These are phyloP conservation scores for Dasysyrphus tricinctus DNA, from an alignment of 2,888 invertebrate species.

Conservation along the genomic window DNA sequence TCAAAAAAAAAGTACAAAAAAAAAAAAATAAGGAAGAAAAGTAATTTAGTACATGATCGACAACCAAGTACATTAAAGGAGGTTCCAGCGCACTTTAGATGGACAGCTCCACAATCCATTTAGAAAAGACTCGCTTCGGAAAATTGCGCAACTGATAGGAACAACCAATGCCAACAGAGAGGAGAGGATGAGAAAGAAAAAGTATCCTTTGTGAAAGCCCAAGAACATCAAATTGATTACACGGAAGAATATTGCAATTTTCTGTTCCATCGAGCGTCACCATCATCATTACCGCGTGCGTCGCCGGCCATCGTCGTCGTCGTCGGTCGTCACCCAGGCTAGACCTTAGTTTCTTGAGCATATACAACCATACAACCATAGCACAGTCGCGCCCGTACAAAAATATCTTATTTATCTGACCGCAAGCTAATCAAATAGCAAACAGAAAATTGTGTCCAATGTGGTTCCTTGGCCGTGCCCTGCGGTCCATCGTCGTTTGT, in stretches of 20 bases:
- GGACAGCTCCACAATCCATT: slow-evolving; percentile 54
- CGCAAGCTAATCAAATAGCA: slow-evolving; percentile 74
- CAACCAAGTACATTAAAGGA: slow-evolving; percentile 72
- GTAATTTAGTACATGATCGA: slow-evolving; percentile 75
- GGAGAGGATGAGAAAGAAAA: slow-evolving; percentile 12
- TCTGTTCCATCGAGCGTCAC: slow-evolving; percentile 70
- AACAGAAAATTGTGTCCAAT: slow-evolving; percentile 66
- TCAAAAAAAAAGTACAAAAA: slow-evolving; percentile 3
- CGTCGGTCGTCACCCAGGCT: slow-evolving; percentile 26
- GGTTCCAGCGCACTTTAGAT: slow-evolving; percentile 67
- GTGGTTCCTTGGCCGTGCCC: slow-evolving; percentile 35
- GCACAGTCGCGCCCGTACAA: slow-evolving; percentile 39
- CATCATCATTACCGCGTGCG: slow-evolving; percentile 49
- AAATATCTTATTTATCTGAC: slow-evolving; percentile 74
- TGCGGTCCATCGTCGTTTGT: not conserved
- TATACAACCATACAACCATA: not conserved
- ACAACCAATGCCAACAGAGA: not conserved
- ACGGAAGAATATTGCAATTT: slow-evolving; percentile 74
- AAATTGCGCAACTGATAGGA: slow-evolving; percentile 24
- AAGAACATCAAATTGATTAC: slow-evolving; percentile 70
- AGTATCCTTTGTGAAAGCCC: slow-evolving; percentile 53
- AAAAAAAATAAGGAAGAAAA: slow-evolving; percentile 43
- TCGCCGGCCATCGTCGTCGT: slow-evolving; percentile 15
- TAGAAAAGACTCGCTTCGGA: slow-evolving; percentile 29
- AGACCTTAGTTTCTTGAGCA: slow-evolving; percentile 43